phyloP scores from a whole-genome alignment of 1,140 invertebrate genomes.

The Penaeus vannamei region DNA sequence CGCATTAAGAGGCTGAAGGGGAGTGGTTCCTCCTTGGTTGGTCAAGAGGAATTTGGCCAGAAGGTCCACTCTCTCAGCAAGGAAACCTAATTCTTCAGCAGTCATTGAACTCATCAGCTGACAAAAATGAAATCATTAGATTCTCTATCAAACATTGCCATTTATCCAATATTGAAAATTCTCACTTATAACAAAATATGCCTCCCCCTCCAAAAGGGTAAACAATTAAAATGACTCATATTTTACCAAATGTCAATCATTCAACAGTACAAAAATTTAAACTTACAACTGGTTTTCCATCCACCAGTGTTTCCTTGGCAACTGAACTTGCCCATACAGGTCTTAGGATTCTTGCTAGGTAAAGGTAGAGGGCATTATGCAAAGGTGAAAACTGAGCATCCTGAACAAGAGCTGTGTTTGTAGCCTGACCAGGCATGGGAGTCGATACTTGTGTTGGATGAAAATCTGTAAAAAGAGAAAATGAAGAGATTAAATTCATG shows the following conservation, averaged over 20 bases:
- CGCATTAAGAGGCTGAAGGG: constrained; percentile 45
- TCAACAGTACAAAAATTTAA: neutral
- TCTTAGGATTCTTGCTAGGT: constrained; percentile 86
- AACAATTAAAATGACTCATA: neutral
- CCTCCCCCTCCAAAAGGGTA: neutral
- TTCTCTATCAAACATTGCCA: neutral
- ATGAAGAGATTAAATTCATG: neutral
- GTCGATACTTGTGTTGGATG: constrained; percentile 66
- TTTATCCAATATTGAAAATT: neutral
- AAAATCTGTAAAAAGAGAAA: constrained; percentile 59
- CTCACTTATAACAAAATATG: neutral
- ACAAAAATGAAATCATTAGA: neutral
- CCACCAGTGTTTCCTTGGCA: constrained; percentile 59
- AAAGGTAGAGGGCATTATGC: constrained; percentile 94
- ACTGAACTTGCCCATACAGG: constrained; percentile 81
- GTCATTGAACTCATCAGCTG: constrained; percentile 60
- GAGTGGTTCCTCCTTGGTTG: constrained; percentile 49
- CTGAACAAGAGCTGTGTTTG: constrained; percentile 71
- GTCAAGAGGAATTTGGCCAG: constrained; percentile 61
- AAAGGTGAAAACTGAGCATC: constrained; percentile 66
- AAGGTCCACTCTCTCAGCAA: constrained; percentile 63
- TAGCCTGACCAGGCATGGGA: constrained; percentile 61
- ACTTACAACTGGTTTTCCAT: constrained; percentile 67
- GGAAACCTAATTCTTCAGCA: constrained; percentile 64
- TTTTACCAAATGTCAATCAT: neutral